Conservation (phyloP, 2,888 invertebrate species). For the Drosophila anomelani region DNA sequence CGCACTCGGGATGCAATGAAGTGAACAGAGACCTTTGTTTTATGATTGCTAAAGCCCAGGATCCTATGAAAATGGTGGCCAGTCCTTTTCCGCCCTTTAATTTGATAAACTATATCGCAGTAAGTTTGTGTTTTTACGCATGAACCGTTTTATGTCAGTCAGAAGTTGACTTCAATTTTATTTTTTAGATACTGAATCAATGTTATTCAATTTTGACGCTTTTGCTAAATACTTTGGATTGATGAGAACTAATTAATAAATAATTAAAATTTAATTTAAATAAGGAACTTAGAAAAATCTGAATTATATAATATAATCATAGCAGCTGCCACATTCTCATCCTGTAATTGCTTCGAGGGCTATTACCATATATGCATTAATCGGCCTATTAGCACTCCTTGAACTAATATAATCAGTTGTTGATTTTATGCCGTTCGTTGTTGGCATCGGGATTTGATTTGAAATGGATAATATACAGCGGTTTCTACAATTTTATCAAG, state of each 20-base stretch:
- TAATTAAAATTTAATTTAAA: neutral
- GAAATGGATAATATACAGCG: slow-evolving; percentile 3
- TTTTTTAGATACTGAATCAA: slow-evolving; percentile 25
- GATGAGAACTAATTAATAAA: neutral
- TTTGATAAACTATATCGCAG: slow-evolving; percentile 20
- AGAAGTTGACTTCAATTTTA: neutral
- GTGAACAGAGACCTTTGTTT: slow-evolving; percentile 12
- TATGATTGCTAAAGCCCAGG: neutral
- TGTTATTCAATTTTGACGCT: slow-evolving; percentile 26
- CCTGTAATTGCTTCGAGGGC: neutral
- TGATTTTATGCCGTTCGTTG: neutral
- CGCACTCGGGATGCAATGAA: neutral
- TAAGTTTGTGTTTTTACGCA: slow-evolving; percentile 3
- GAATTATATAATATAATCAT: neutral
- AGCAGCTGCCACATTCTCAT: slow-evolving; percentile 25
- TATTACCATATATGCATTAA: neutral
- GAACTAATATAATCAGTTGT: neutral
- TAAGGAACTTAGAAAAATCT: neutral
- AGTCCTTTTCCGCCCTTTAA: slow-evolving; percentile 31
- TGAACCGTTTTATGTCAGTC: too few species aligned
- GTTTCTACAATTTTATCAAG: neutral
- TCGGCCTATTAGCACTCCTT: neutral
- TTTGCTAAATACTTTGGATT: slow-evolving; percentile 19
- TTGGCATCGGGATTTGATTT: neutral
- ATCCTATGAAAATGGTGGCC: slow-evolving; percentile 15